Base-by-base conservation (phyloP, 2,797 vertebrate species). In the Chloroceryle inda region DNA sequence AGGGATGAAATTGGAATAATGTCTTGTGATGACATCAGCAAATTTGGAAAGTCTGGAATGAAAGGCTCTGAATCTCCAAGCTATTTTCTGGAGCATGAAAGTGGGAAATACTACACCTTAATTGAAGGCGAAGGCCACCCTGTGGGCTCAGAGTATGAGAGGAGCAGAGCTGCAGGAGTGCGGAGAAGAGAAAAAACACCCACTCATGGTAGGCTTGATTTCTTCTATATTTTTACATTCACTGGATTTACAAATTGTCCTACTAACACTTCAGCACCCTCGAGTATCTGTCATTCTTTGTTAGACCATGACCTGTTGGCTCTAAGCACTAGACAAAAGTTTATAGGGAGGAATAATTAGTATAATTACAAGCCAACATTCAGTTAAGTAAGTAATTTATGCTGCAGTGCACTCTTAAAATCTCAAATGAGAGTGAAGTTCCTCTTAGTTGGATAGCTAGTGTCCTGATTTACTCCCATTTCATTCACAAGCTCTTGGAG, bases 21-120 rank as follows among this genome's bases (percentile, higher is more conserved):
- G 98, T 99, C 99, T n/a, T 99, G 98, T 8, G 99, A 99, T 27
- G 99, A 99, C 95, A 98, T 99, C 96, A 98, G 98, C 95, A 99
- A 99, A 88, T 99, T 99, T 93, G 98, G 98, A 68, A 99, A 99
- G 95, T 95, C 98, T 3, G 98, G 97, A 58, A 98, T 99, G 76
- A 99, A 99, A 93, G 98, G 98, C 62, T 99, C 98, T 2, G 99
- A 99, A 81, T 98, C 98, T 3, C 98, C 99, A 15, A 99, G 98
- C 94, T 99, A 99, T 97, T 99, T 98, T 94, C 94, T 99, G 92
- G 98, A 99, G 94, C 98, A 99, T 62, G 99, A 99, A 96, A 99
- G 98, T 68, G 98, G 99, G 33, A 99, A 99, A 95, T 99, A 99
- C 95, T 99, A 99, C 96, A 99, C 98, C 6, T 96, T 99, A 94